A percentile compares a stretch with the other conserved stretches of the same genome.
phyloP scores from a whole-genome alignment of 1,140 invertebrate genomes.

The Doryteuthis pealeii region DNA sequence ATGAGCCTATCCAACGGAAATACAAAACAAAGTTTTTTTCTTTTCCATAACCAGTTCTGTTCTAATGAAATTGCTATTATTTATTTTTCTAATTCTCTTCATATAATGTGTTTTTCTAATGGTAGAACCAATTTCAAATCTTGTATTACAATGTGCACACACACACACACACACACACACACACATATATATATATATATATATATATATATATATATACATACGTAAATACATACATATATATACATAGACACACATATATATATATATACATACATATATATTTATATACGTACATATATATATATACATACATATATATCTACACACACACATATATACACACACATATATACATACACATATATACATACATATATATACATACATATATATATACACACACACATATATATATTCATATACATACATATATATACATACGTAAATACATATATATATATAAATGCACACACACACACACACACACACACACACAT shows the following conservation, averaged over 20 bases:
- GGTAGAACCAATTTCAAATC: no score
- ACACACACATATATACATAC: background rate
- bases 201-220: background rate
- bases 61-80: no score
- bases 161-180: background rate
- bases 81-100: no score
- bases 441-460: background rate
- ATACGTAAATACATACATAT: background rate
- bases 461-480: background rate
- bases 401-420: background rate
- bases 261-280: background rate
- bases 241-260: background rate
- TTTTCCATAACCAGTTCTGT: no score
- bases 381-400: background rate
- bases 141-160: no score
- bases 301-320: constrained; percentile 5
- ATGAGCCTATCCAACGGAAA: no score
- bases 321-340: background rate
- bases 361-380: background rate
- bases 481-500: background rate
- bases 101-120: no score
- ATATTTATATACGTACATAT: background rate
- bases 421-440: background rate
- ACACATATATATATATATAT: background rate
- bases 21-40: no score